Percentiles rank a stretch among this genome's conserved stretches.
phyloP scores from a whole-genome alignment of 2,888 invertebrate species.

The Apomyelois bistriatella region DNA sequence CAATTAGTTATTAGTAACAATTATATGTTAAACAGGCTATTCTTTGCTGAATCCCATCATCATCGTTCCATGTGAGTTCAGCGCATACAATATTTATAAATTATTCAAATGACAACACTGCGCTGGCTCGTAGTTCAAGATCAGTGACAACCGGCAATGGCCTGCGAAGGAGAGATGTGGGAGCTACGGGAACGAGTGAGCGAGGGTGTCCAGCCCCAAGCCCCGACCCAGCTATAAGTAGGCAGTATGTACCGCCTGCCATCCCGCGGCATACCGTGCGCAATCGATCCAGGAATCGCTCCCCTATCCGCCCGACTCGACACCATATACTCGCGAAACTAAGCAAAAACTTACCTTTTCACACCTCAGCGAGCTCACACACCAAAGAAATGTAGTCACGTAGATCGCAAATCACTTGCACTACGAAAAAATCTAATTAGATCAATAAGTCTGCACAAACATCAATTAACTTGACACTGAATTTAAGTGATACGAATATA shows the following conservation, averaged over 20 bases:
- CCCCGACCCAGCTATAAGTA: constrained; percentile 30
- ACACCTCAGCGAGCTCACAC: constrained; percentile 65
- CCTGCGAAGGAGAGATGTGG: constrained; percentile 45
- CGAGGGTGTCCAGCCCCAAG: constrained; percentile 51
- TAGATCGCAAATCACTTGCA: constrained; percentile 71
- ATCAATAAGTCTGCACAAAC: constrained; percentile 48
- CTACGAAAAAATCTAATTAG: constrained; percentile 48
- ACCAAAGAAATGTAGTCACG: constrained; percentile 67
- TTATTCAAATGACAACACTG: constrained; percentile 47
- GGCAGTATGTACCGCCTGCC: constrained; percentile 16
- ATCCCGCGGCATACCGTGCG: constrained; percentile 40
- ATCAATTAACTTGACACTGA: constrained; percentile 61
- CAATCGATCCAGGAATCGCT: constrained; percentile 70
- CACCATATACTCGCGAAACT: constrained; percentile 40
- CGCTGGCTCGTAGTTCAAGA: constrained; percentile 47
- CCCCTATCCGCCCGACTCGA: constrained; percentile 50
- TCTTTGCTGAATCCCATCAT: constrained; percentile 6
- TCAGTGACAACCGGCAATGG: constrained; percentile 28
- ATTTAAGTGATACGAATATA: constrained; percentile 35
- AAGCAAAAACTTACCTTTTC: constrained; percentile 71
- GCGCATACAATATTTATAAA: constrained; percentile 42
- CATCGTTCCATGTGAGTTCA: constrained; percentile 20
- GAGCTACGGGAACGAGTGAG: constrained; percentile 41
- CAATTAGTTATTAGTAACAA: constrained; percentile 4
- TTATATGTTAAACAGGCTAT: constrained; percentile 7